Evolutionary conservation across 2,797 vertebrate genomes (phyloP), one percentile per base, ranked within the genome.

Genomic region (Sebastiscus albofasciatus): DNA sequence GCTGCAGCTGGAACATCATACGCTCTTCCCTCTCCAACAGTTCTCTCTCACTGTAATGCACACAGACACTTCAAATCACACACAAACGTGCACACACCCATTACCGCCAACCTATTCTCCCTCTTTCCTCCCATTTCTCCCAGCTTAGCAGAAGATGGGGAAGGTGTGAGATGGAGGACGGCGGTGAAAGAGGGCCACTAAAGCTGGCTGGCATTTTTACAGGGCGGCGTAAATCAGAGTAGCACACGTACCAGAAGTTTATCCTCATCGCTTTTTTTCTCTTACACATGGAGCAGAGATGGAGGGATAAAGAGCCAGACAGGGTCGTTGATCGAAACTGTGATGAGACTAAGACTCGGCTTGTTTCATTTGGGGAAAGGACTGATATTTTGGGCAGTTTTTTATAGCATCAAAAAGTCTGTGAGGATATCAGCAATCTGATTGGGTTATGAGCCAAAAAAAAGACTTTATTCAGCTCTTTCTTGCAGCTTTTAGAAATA

Each of bases 1-100:
- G 91, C 91, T 87, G 75, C 87, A 87, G 81, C 87, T 80, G 82
- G 79, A 91, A 85, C 79, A 90, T 92, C 84, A 55, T 81, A 77
- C 27, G 10, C 81, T 84, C 60, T 77, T 67, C 60, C 42, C 68
- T 76, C 70, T 65, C 71, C 70, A 87, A 58, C 80, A 60, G 55
- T 67, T 80, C 74, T 10, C 39, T 54, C 72, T 75, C 62, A 52
- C 77, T 73, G 33, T 46, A 36, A 39, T 11, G 5, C 56, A 46
- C 65, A 56, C 64, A 69, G 3, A 55, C 29, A 55, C 16, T 6
- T 26, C 42, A 39, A 68, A 34, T 39, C 39, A 49, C 64, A 36
- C 80, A 76, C 56, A 67, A 5, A 31, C 20, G 20, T 58, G n/a
- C 49, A 67, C 56, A 55, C 24, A 22, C 20, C 7, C 72, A 59